Base-by-base conservation (phyloP, 2,113 vertebrate genomes). In the Motacilla alba region DNA sequence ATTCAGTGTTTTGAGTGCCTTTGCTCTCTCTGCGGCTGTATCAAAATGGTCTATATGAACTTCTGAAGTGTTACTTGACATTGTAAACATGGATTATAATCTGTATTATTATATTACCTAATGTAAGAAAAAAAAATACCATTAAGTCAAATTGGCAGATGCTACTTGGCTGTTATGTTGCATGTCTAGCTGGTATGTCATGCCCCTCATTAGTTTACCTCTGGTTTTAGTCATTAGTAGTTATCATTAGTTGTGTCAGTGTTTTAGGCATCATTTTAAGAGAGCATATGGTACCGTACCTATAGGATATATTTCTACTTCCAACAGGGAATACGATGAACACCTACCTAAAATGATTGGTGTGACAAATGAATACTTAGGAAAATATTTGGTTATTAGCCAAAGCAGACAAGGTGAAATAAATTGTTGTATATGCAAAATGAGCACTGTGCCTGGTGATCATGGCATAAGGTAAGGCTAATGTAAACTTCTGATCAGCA, bases 1-100 rank as follows among this genome's bases (percentile, higher is more conserved):
- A 17, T 31, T 96, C 87, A 97, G 95, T 75, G 70, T 95, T 94
- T 70, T 97, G 70, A 92, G 89, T 78, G 84, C 90, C 55, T 95
- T 96, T 77, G 86, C 35, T 21, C 69, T 96, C 58, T 94, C 90
- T 93, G 84, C 95, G 91, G 62, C 53, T 83, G 33, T 77, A 78
- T 91, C 91, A 31, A 96, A 93, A 73, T 96, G 96, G 95, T 94
- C 89, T 85, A 62, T 95, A 68, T 97, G 90, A 97, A 94, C 75
- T 91, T 88, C 66, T 49, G 66, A 94, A 91, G 69, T 55, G 55
- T 21, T 66, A 52, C 39, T 70, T 70, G 53, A 74, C 90, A 88
- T 83, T 77, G 80, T 85, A 89, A 70, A 79, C 56, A 21, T 2
- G 2, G 55, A 91, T 77, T 59, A 41, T 66, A 77, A 56, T 86